phyloP scores from a whole-genome alignment of 2,888 invertebrate genomes.

The Julus scanicus region DNA sequence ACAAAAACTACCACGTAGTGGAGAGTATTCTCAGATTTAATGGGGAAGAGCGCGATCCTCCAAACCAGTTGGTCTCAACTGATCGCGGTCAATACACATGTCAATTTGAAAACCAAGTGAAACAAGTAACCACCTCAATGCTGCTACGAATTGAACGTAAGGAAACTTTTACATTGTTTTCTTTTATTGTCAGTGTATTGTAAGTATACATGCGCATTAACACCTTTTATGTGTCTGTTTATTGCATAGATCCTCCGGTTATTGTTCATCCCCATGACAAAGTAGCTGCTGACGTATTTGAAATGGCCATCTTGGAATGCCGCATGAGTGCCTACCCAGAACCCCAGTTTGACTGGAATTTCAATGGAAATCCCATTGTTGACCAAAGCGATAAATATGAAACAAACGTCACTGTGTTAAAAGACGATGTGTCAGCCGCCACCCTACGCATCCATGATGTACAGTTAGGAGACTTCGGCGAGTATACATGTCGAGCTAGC shows the following conservation, averaged over 20 bases:
- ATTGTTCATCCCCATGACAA: slow-evolving; percentile 73
- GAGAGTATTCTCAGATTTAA: slow-evolving; percentile 84
- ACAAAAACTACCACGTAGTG: slow-evolving; percentile 83
- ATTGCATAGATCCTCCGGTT: slow-evolving; percentile 80
- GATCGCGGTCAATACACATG: slow-evolving; percentile 90
- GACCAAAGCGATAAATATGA: slow-evolving; percentile 79
- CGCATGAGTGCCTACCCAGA: slow-evolving; percentile 91
- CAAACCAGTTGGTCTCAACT: slow-evolving; percentile 69
- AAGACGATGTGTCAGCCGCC: slow-evolving; percentile 87
- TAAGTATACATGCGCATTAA: background rate
- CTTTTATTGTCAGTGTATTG: background rate
- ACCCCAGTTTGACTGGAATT: slow-evolving; percentile 89
- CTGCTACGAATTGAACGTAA: slow-evolving; percentile 89
- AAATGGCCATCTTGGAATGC: slow-evolving; percentile 87
- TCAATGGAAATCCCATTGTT: slow-evolving; percentile 59
- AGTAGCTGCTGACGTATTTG: slow-evolving; percentile 86
- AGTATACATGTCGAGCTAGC: slow-evolving; percentile 87
- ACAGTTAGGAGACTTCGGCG: slow-evolving; percentile 78
- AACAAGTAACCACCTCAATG: slow-evolving; percentile 87
- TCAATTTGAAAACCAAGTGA: slow-evolving; percentile 88
- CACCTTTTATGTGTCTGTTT: slow-evolving; percentile 38
- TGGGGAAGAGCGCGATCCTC: slow-evolving; percentile 75
- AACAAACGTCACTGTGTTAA: slow-evolving; percentile 81
- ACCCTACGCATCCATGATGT: slow-evolving; percentile 79
- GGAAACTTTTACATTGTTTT: slow-evolving; percentile 64